Base-by-base conservation (phyloP, 2,113 vertebrate species). In the Oenanthe melanoleuca region DNA sequence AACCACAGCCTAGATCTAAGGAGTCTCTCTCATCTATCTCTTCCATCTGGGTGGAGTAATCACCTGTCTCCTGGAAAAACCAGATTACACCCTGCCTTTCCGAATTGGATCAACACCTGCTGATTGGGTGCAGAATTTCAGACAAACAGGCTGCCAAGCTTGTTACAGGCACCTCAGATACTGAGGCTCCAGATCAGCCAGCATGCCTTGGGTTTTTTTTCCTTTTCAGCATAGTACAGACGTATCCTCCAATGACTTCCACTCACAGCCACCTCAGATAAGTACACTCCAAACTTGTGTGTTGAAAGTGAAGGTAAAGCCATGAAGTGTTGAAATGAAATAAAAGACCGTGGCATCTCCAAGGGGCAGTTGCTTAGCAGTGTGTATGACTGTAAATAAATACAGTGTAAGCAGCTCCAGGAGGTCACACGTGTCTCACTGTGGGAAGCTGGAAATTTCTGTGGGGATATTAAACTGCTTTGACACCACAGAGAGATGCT, bases 1-100 rank as follows among this genome's bases (percentile, higher is more conserved):
- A 37, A 57, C 80, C 91, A 89, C 93, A 94, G 80, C 50, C 61
- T 79, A 92, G 57, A 93, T 96, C 73, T 96, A 80, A 93, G 85
- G 53, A 84, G n/a, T 56, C 17, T 75, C 57, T 88, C 40, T 61
- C 18, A 12, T 59, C 70, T 93, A 7, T 88, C 75, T 88, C 57
- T 87, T 69, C 78, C 29, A 78, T 86, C 88, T 79, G 77, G 67
- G 81, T 80, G 92, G 74, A 74, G 82, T 88, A 91, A 93, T 85
- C 90, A 89, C 56, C 71, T 79, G 86, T 64, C 77, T 87, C 34
- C 86, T 64, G 67, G 23, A 92, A 64, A 91, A 87, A 89, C 60
- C 55, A 92, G 92, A 92, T 74, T 88, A 74, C 61, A 78, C 47
- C 52, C 29, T 1, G 0, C 72, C 82, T 89, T 95, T 92, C 92